Conservation (phyloP, 2,797 vertebrate genomes). For the Paramormyrops hopkinsi region DNA sequence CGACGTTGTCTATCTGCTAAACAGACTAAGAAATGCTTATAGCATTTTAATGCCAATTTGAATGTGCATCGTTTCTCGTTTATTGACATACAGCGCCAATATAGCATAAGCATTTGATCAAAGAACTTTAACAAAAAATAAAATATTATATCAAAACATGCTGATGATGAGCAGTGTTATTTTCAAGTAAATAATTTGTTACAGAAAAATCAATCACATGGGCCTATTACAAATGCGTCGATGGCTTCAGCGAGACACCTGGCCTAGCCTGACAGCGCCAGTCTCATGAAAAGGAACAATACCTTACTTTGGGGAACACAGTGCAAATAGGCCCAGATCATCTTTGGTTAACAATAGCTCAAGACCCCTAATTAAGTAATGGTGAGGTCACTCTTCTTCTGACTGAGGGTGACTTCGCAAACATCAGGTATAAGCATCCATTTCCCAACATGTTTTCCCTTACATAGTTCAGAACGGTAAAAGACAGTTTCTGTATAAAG, state of each 20-base stretch:
- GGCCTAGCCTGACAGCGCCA: slow-evolving; percentile 51
- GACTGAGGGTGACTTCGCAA: slow-evolving; percentile 50
- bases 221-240: neutral
- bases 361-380: slow-evolving; percentile 57
- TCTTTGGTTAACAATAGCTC: slow-evolving; percentile 45
- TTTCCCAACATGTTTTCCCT: slow-evolving; percentile 35
- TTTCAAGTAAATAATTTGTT: neutral
- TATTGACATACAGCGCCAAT: neutral
- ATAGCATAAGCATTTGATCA: neutral
- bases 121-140: neutral
- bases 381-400: slow-evolving; percentile 61
- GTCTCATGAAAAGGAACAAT: slow-evolving; percentile 61
- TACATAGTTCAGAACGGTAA: neutral
- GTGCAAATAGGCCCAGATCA: slow-evolving; percentile 50
- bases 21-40: neutral
- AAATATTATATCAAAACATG: neutral
- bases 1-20: slow-evolving; percentile 14
- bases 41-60: neutral
- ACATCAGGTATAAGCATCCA: slow-evolving; percentile 42
- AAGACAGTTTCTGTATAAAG: neutral
- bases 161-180: neutral
- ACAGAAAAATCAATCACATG: neutral
- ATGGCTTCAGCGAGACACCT: slow-evolving; percentile 26
- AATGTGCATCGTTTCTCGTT: neutral
- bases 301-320: slow-evolving; percentile 64